These are phyloP conservation scores for Trichacis sp. DNA, from an alignment of 2,888 invertebrate species.

Conservation along the genomic window DNA sequence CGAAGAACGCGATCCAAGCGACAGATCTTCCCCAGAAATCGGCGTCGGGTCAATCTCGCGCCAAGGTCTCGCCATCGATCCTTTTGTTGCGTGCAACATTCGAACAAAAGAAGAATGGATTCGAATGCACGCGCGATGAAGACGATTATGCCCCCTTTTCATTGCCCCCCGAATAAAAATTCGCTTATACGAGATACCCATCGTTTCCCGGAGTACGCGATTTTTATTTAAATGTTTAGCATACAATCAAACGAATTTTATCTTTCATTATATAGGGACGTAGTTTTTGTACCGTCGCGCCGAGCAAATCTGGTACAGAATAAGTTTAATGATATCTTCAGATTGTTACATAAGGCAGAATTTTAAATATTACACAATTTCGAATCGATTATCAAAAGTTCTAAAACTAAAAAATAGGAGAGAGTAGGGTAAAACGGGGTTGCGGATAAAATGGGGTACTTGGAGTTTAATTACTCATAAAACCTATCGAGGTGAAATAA, in stretches of 20 bases:
- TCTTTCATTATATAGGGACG: background rate
- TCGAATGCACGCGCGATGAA: background rate
- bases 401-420: no score
- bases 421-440: no score
- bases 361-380: no score
- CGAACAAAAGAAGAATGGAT: background rate
- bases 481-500: no score
- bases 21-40: background rate
- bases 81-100: background rate
- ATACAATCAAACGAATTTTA: background rate
- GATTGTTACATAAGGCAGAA: no score
- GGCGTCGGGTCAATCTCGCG: background rate
- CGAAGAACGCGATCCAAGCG: slow-evolving; percentile 7
- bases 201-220: no score
- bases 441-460: no score
- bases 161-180: background rate
- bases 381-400: no score
- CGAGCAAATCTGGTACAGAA: no score
- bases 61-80: slow-evolving; percentile 14
- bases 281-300: background rate
- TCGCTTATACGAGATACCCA: background rate
- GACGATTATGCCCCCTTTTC: background rate
- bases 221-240: background rate
- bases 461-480: no score
- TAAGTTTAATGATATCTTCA: no score